These are phyloP conservation scores for Leptothorax acervorum DNA, from an alignment of 2,888 invertebrate species.

Conservation along the genomic window DNA sequence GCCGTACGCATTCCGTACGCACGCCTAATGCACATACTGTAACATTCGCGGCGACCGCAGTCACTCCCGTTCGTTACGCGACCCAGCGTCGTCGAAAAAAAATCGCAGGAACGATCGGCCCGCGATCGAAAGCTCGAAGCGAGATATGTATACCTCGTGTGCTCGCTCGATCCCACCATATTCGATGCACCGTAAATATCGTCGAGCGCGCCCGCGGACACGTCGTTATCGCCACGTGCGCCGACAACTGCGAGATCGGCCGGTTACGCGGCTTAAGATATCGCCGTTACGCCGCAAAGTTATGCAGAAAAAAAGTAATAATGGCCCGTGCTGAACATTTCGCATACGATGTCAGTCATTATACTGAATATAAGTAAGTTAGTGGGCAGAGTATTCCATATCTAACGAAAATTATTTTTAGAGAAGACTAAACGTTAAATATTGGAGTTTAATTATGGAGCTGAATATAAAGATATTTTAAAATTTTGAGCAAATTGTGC, in stretches of 20 bases:
- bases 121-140: slow-evolving; percentile 49
- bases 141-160: slow-evolving; percentile 17
- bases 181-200: slow-evolving; percentile 57
- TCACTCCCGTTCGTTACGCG: slow-evolving; percentile 47
- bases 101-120: slow-evolving; percentile 58
- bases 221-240: slow-evolving; percentile 58
- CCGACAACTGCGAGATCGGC: slow-evolving; percentile 54
- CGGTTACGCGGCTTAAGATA: slow-evolving; percentile 44
- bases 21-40: slow-evolving; percentile 36
- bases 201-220: slow-evolving; percentile 49
- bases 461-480: neutral
- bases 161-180: slow-evolving; percentile 48
- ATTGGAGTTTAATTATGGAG: neutral
- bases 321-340: slow-evolving; percentile 48
- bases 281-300: slow-evolving; percentile 25
- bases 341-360: slow-evolving; percentile 25
- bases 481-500: neutral
- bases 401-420: neutral
- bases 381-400: no score
- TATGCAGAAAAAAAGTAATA: slow-evolving; percentile 52
- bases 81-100: slow-evolving; percentile 37
- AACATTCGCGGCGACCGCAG: neutral
- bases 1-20: neutral
- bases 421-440: no score
- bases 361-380: slow-evolving; percentile 16